phyloP scores from a whole-genome alignment of 35 echinoderm and acorn worm genomes.

The Ophioderma brevispina region DNA sequence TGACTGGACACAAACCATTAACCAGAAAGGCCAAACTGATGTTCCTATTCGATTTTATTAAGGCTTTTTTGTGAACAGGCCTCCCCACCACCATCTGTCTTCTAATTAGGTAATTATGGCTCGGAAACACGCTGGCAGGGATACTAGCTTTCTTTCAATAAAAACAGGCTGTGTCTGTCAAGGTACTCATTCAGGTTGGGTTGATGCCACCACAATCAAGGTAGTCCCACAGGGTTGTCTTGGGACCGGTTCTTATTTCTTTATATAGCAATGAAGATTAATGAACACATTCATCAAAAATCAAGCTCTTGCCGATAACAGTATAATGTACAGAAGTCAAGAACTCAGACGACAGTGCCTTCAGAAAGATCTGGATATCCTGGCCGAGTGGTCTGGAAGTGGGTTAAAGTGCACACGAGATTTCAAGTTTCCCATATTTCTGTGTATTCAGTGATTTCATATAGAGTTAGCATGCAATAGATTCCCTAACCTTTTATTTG shows the following conservation, averaged over 20 bases:
- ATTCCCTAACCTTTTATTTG: too few species aligned
- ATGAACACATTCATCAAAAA: neutral
- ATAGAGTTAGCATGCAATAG: too few species aligned
- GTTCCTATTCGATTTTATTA: slow-evolving; percentile 68
- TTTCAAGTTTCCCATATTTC: too few species aligned
- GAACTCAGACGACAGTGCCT: neutral
- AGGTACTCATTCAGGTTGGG: slow-evolving; percentile 20
- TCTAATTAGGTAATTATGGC: slow-evolving; percentile 48
- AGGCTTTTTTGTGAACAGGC: slow-evolving; percentile 74
- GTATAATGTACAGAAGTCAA: slow-evolving; percentile 6
- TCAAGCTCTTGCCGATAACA: slow-evolving; percentile 43
- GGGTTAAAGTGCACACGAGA: too few species aligned
- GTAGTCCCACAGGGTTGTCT: slow-evolving; percentile 63
- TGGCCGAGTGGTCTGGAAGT: slow-evolving; percentile 36
- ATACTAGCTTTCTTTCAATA: neutral
- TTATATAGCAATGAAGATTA: slow-evolving; percentile 47
- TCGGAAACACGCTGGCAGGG: slow-evolving; percentile 10
- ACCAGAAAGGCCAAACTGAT: slow-evolving; percentile 55
- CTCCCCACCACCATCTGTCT: slow-evolving; percentile 33
- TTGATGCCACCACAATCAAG: slow-evolving; percentile 28
- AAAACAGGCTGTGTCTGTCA: slow-evolving; percentile 10
- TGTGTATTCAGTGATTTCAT: too few species aligned
- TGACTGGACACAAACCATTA: slow-evolving; percentile 46
- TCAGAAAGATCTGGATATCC: slow-evolving; percentile 47
- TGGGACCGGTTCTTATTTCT: slow-evolving; percentile 52